Evolutionary conservation across 35 echinoderm and acorn worm genomes (phyloP).

Genomic region (Heliocidaris erythrogramma): DNA sequence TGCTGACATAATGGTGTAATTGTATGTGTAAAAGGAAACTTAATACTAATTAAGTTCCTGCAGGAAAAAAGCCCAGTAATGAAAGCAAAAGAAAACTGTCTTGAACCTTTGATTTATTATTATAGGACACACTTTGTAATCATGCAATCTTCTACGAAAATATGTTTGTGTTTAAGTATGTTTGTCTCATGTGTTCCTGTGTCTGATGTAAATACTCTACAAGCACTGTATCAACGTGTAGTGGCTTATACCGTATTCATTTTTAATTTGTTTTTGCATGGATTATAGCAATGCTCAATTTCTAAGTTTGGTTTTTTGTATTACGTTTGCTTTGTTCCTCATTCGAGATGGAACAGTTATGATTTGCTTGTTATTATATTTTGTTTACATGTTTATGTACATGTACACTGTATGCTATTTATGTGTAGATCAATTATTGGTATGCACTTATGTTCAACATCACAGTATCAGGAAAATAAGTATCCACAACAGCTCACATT

Average conservation of each 20-base stretch:
- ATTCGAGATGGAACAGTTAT: neutral
- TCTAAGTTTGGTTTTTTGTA: neutral
- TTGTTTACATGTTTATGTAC: neutral
- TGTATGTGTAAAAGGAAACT: too few species aligned
- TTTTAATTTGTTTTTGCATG: neutral
- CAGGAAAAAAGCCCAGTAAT: too few species aligned
- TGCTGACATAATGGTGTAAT: too few species aligned
- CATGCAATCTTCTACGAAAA: neutral
- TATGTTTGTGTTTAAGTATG: neutral
- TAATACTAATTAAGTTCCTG: too few species aligned
- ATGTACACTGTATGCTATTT: neutral
- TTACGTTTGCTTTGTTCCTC: neutral
- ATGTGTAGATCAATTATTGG: neutral
- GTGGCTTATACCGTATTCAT: neutral
- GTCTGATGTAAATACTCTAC: neutral
- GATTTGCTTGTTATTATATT: neutral
- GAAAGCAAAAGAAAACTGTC: too few species aligned
- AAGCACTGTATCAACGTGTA: neutral
- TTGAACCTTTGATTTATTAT: neutral
- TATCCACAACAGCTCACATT: neutral
- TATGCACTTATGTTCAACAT: neutral
- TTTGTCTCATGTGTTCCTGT: neutral
- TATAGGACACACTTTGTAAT: neutral
- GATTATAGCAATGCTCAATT: neutral
- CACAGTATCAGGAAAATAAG: neutral